A percentile compares a stretch with the other conserved stretches of the same genome.
These are phyloP conservation scores for Nyctibius grandis DNA, from an alignment of 2,797 vertebrate species.

Conservation along the genomic window DNA sequence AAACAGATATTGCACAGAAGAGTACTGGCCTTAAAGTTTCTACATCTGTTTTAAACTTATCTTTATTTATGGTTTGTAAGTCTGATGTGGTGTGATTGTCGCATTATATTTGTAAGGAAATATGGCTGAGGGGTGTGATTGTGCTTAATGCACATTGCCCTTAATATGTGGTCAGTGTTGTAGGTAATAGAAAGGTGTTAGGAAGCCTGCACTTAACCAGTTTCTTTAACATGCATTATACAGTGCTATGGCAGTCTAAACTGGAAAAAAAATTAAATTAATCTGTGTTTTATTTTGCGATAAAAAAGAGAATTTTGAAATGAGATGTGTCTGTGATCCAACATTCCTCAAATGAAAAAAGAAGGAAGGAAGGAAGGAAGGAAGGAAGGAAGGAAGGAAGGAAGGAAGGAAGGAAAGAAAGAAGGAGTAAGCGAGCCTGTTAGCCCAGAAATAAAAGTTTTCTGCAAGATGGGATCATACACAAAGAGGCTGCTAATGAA, in stretches of 20 bases:
- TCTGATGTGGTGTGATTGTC: neutral
- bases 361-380: too few relatives aligned
- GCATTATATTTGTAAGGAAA: neutral
- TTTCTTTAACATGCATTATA: neutral
- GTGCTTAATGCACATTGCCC: neutral
- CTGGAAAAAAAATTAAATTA: too few relatives aligned
- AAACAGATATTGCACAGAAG: neutral
- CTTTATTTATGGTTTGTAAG: neutral
- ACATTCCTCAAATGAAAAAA: neutral
- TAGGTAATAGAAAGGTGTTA: neutral
- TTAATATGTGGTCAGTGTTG: neutral
- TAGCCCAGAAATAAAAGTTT: neutral
- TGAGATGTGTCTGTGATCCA: rapidly evolving
- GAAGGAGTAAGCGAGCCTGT: neutral
- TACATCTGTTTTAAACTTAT: neutral
- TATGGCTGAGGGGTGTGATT: neutral
- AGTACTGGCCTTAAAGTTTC: neutral
- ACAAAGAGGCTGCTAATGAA: neutral
- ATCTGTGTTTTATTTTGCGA: neutral
- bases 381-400: neutral
- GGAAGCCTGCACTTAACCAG: neutral
- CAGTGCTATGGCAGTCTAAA: too few relatives aligned
- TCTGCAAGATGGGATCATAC: neutral
- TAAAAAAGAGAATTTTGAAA: neutral
- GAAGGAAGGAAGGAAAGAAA: too few relatives aligned